phyloP scores from a whole-genome alignment of 2,797 vertebrate genomes.

The Pipistrellus pipistrellus region DNA sequence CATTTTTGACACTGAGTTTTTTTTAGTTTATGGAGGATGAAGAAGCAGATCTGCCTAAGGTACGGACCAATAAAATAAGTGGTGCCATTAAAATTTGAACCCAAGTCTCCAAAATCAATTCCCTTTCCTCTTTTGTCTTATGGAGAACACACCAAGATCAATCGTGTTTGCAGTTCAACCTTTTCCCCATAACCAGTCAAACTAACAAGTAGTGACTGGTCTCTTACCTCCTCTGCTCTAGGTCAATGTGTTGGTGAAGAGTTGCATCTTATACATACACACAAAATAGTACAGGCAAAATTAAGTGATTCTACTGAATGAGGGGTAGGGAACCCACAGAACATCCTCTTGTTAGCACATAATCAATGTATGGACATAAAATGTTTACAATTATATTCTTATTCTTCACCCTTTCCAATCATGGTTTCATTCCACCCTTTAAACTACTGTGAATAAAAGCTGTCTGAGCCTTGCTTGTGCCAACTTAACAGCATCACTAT shows the following conservation, averaged over 20 bases:
- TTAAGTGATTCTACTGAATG: background rate
- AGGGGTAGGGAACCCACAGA: background rate
- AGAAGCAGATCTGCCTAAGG: background rate
- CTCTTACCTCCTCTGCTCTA: background rate
- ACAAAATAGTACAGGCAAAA: constrained; percentile 30
- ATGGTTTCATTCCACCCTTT: constrained; percentile 55
- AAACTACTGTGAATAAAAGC: constrained; percentile 71
- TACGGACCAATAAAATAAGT: background rate
- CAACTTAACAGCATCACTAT: constrained; percentile 52
- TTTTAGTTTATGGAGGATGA: background rate
- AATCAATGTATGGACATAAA: background rate
- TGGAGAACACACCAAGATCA: background rate
- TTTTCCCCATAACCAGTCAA: constrained; percentile 7
- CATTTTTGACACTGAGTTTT: background rate
- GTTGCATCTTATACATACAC: background rate
- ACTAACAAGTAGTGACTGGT: background rate
- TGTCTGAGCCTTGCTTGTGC: constrained; percentile 52
- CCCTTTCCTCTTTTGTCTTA: background rate
- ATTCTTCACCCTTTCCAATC: constrained; percentile 57
- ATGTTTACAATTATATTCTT: constrained; percentile 43
- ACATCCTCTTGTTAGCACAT: background rate
- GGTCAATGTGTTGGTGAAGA: background rate
- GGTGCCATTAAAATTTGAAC: background rate
- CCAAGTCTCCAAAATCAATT: background rate
- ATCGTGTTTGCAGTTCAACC: background rate